These are phyloP conservation scores for Ctenodactylus gundi DNA, from an alignment of 2,113 vertebrate genomes.

Conservation along the genomic window DNA sequence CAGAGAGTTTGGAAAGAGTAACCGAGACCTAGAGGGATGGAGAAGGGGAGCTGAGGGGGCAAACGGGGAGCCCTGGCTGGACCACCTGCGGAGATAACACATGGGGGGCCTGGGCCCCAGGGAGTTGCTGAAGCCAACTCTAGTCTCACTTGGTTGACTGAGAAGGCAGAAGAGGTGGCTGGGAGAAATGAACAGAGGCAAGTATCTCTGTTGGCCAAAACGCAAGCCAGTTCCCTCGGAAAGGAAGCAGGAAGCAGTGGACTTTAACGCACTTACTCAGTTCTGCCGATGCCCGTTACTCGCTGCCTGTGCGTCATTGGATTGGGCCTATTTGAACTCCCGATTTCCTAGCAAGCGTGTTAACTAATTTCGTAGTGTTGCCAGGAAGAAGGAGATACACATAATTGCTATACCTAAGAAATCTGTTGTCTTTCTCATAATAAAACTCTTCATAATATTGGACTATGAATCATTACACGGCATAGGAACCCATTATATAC, in stretches of 20 bases:
- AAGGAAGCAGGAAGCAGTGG: not conserved
- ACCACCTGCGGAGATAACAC: too few relatives aligned
- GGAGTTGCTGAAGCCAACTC: not conserved
- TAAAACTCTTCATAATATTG: not conserved
- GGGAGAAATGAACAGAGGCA: not conserved
- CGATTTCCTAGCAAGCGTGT: not conserved
- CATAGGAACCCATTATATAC: not conserved
- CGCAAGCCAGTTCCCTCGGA: not conserved
- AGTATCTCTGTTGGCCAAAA: not conserved
- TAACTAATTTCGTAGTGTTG: not conserved
- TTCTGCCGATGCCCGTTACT: not conserved
- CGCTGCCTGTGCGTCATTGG: not conserved
- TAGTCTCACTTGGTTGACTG: not conserved
- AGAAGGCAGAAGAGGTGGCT: not conserved
- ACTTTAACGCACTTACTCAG: not conserved
- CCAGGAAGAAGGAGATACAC: not conserved
- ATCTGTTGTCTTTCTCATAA: not conserved
- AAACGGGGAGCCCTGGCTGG: too few relatives aligned
- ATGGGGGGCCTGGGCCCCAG: too few relatives aligned
- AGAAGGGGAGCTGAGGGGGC: not conserved
- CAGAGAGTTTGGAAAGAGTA: not conserved
- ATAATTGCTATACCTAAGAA: constrained; percentile 9
- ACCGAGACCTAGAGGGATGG: not conserved
- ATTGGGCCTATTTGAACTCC: not conserved
- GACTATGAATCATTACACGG: not conserved